These are phyloP conservation scores for Sebastes steindachneri DNA, from an alignment of 2,797 vertebrate species.

Conservation along the genomic window DNA sequence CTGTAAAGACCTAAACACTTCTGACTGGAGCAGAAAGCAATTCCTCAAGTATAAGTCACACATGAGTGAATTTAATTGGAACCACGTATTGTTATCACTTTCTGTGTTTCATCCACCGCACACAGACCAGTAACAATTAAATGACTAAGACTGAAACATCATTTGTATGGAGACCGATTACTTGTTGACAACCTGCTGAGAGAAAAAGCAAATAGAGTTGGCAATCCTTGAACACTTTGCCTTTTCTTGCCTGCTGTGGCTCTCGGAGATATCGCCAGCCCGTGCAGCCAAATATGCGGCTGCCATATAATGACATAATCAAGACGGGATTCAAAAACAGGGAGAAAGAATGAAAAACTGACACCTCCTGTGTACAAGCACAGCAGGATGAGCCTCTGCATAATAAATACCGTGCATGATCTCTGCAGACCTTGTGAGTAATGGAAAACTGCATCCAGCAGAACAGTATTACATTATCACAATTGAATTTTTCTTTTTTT, in stretches of 20 bases:
- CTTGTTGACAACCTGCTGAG: slow-evolving; percentile 78
- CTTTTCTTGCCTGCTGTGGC: slow-evolving; percentile 49
- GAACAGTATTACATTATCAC: slow-evolving; percentile 13
- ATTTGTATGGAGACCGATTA: slow-evolving; percentile 79
- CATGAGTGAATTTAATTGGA: slow-evolving; percentile 84
- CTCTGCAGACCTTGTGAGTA: slow-evolving; percentile 47
- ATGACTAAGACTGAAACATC: slow-evolving; percentile 77
- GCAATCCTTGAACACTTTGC: slow-evolving; percentile 60
- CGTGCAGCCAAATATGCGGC: slow-evolving; percentile 41
- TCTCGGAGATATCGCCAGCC: slow-evolving; percentile 56
- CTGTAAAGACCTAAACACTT: slow-evolving; percentile 62
- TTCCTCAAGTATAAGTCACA: slow-evolving; percentile 83
- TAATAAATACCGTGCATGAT: slow-evolving; percentile 49
- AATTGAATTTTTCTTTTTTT: slow-evolving; percentile 10
- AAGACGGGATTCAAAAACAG: slow-evolving; percentile 60
- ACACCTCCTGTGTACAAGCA: slow-evolving; percentile 52
- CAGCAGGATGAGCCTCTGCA: slow-evolving; percentile 30
- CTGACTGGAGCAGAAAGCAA: slow-evolving; percentile 77
- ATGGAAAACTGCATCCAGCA: slow-evolving; percentile 32
- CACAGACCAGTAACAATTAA: slow-evolving; percentile 80
- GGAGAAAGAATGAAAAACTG: slow-evolving; percentile 44
- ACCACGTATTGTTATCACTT: slow-evolving; percentile 80
- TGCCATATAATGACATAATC: slow-evolving; percentile 73
- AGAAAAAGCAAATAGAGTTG: slow-evolving; percentile 71
- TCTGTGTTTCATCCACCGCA: slow-evolving; percentile 77